Conservation (phyloP, 2,888 invertebrate genomes). For the Dusona sp. region DNA sequence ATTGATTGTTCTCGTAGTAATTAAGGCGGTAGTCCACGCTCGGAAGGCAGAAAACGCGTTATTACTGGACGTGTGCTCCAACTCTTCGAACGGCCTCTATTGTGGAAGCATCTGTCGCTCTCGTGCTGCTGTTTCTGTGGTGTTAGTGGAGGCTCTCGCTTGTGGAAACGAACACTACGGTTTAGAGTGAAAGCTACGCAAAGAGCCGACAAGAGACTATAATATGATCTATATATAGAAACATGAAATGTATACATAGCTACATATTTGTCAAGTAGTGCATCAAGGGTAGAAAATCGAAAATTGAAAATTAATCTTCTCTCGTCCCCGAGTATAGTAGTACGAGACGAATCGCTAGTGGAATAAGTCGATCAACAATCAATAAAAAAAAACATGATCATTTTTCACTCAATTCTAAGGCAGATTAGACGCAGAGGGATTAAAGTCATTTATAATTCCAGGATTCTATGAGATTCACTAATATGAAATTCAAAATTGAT, state of each 20-base stretch:
- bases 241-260: neutral
- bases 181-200: slow-evolving; percentile 67
- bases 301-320: slow-evolving; percentile 77
- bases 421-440: neutral
- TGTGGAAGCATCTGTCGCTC: slow-evolving; percentile 78
- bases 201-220: slow-evolving; percentile 64
- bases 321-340: slow-evolving; percentile 20
- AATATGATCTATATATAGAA: slow-evolving; percentile 32
- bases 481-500: neutral
- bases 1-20: slow-evolving; percentile 69
- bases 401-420: neutral
- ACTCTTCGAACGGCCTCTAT: slow-evolving; percentile 71
- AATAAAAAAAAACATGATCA: slow-evolving; percentile 4
- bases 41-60: slow-evolving; percentile 46
- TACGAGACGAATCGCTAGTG: neutral
- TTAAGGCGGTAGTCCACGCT: slow-evolving; percentile 65
- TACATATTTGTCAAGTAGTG: slow-evolving; percentile 25
- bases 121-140: slow-evolving; percentile 56
- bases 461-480: neutral
- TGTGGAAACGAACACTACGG: slow-evolving; percentile 41
- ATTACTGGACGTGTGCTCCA: slow-evolving; percentile 62
- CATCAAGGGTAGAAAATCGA: slow-evolving; percentile 74
- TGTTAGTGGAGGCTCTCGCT: slow-evolving; percentile 35
- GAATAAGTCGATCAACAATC: slow-evolving; percentile 27
- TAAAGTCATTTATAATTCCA: neutral